Evolutionary conservation across 2,113 vertebrate genomes (phyloP).

Genomic region (Lasiurus cinereus): DNA sequence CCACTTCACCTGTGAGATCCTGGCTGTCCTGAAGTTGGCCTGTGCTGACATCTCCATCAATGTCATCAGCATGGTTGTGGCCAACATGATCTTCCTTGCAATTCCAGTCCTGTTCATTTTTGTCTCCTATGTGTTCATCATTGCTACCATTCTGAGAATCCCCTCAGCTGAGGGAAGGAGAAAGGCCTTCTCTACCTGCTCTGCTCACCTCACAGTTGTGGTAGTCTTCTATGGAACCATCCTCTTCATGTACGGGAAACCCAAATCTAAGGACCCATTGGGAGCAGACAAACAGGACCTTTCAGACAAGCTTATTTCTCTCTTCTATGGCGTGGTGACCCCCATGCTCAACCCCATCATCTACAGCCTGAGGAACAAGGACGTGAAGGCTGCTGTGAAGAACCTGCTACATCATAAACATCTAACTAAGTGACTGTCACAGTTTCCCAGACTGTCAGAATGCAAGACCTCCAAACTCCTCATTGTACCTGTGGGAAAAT

Average conservation of each 20-base stretch:
- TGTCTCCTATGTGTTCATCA: conserved; percentile 68
- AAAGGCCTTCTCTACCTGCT: conserved; percentile 79
- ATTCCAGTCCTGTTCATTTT: conserved; percentile 58
- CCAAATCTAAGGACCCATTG: conserved; percentile 38
- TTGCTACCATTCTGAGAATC: conserved; percentile 71
- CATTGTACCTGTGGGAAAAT: neutral
- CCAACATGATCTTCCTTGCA: conserved; percentile 53
- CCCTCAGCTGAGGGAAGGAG: conserved; percentile 65
- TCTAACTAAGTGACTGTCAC: neutral
- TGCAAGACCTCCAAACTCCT: neutral
- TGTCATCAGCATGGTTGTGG: conserved; percentile 67
- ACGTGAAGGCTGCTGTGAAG: conserved; percentile 66
- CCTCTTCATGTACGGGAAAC: conserved; percentile 75
- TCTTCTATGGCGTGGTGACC: conserved; percentile 82
- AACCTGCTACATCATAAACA: conserved; percentile 5
- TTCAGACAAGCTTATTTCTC: conserved; percentile 71
- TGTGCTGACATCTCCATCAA: conserved; percentile 75
- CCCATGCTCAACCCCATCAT: conserved; percentile 82
- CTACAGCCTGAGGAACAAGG: conserved; percentile 81
- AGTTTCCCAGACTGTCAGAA: neutral
- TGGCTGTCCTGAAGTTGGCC: conserved; percentile 69
- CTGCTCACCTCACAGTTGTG: conserved; percentile 68
- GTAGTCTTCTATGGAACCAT: conserved; percentile 70
- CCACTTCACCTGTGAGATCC: conserved; percentile 77
- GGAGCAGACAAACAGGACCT: conserved; percentile 63